Evolutionary conservation across 2,888 invertebrate species (phyloP).

Genomic region (Barypeithes pellucidus): DNA sequence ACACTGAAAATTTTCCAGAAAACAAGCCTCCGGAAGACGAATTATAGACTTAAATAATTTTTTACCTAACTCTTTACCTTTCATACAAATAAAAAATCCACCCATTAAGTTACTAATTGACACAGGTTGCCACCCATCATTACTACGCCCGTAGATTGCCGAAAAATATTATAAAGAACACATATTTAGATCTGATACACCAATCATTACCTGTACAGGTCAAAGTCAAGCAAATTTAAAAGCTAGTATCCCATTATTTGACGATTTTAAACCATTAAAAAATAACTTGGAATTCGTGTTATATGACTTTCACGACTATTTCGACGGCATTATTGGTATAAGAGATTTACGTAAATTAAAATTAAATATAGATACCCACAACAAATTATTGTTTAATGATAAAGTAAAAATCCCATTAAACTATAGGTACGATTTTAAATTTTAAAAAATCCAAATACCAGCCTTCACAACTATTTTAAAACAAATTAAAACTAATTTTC

Average conservation of each 20-base stretch:
- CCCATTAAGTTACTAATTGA: conserved; percentile 45
- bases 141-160: conserved; percentile 42
- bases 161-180: conserved; percentile 35
- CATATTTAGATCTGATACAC: conserved; percentile 26
- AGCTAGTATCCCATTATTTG: conserved; percentile 40
- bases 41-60: conserved; percentile 7
- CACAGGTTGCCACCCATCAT: conserved; percentile 45
- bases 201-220: conserved; percentile 40
- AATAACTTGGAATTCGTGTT: conserved; percentile 28
- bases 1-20: not conserved
- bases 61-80: conserved; percentile 39
- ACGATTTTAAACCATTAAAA: conserved; percentile 30
- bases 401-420: conserved; percentile 23
- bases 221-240: conserved; percentile 22
- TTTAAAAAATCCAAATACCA: conserved; percentile 33
- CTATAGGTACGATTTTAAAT: conserved; percentile 13
- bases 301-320: conserved; percentile 48
- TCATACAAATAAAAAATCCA: conserved; percentile 42
- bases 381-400: conserved; percentile 35
- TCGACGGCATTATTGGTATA: conserved; percentile 48
- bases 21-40: not conserved
- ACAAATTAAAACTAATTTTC: conserved; percentile 12
- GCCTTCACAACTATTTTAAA: not conserved
- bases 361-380: conserved; percentile 35
- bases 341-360: conserved; percentile 37